Evolutionary conservation across 2,113 vertebrate genomes (phyloP), one percentile per base, ranked within the genome.

Genomic region (Cryptotis parvus): DNA sequence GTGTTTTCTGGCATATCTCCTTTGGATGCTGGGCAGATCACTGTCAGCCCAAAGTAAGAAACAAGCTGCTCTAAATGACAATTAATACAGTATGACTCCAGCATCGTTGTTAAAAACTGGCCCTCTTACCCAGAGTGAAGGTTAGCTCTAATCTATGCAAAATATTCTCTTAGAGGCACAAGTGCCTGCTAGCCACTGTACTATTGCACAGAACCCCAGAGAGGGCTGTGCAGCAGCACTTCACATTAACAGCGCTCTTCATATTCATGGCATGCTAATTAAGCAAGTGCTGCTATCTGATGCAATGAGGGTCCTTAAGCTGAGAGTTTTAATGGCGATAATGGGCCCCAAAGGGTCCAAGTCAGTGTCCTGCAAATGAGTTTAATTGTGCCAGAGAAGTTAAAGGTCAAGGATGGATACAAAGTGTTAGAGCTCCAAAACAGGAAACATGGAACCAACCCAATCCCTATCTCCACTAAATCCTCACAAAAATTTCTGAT

Each of bases 231-330:
- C 39, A 35, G 26, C 55, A 84, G 80, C 69, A 87, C 86, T 95
- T 95, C 81, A 77, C 61, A 81, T 87, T 92, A 96, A 87, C 6
- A 52, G 75, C 7, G n/a, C 80, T 91, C 87, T 96, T 96, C 73
- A 94, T 74, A 93, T 94, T 95, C 91, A 75, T 91, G 73, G 43
- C 88, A 94, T 96, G 95, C 76, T 93, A 97, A 96, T 95, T 94
- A 94, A 94, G 73, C 49, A 84, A 92, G 68, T 75, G 41, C 9
- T 87, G 89, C 73, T 85, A 94, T 94, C 79, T 74, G 80, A 94
- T 84, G 79, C 79, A 91, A 92, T 45, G 76, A 89, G 70, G 73
- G 75, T 75, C 90, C 93, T 96, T 94, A 86, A 94, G 75, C 88
- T 80, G 89, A 96, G 89, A 82, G 85, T 84, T 80, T 81, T 94